Conservation (phyloP, 2,888 invertebrate species). For the Metacarcinus magister region DNA sequence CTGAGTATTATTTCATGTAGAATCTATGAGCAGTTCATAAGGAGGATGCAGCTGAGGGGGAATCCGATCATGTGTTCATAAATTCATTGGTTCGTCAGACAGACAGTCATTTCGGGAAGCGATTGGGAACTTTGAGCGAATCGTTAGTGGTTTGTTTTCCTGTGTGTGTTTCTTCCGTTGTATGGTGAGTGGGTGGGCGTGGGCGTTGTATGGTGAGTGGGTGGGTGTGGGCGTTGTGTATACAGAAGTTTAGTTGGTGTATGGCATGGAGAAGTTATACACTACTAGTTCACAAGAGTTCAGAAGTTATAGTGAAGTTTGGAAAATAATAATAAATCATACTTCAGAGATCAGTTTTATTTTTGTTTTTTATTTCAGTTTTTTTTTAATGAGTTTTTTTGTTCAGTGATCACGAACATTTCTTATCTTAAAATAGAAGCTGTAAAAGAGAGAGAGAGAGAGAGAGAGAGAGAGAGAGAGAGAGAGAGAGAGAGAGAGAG, state of each 20-base stretch:
- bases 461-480: too few species aligned
- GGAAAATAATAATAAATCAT: neutral
- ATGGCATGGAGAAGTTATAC: neutral
- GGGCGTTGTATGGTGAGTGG: neutral
- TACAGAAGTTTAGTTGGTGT: too few species aligned
- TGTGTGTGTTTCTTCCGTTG: neutral
- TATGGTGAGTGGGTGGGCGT: neutral
- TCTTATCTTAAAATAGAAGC: too few species aligned
- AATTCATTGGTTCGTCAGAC: conserved; percentile 28
- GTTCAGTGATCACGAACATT: too few species aligned
- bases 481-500: too few species aligned
- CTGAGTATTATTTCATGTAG: conserved; percentile 45
- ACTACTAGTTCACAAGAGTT: neutral
- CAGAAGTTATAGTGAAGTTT: neutral
- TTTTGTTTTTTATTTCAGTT: neutral
- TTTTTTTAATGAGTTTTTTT: too few species aligned
- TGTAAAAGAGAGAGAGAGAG: too few species aligned
- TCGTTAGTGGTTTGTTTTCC: neutral
- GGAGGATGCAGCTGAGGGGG: conserved; percentile 21
- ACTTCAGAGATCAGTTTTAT: neutral
- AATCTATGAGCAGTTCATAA: conserved; percentile 41
- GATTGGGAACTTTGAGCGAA: conserved; percentile 21
- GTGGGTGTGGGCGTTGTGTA: too few species aligned
- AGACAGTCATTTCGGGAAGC: neutral
- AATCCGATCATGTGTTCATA: conserved; percentile 34